Evolutionary conservation across 35 echinoderm and acorn worm species (phyloP).

Genomic region (Anneissia japonica): DNA sequence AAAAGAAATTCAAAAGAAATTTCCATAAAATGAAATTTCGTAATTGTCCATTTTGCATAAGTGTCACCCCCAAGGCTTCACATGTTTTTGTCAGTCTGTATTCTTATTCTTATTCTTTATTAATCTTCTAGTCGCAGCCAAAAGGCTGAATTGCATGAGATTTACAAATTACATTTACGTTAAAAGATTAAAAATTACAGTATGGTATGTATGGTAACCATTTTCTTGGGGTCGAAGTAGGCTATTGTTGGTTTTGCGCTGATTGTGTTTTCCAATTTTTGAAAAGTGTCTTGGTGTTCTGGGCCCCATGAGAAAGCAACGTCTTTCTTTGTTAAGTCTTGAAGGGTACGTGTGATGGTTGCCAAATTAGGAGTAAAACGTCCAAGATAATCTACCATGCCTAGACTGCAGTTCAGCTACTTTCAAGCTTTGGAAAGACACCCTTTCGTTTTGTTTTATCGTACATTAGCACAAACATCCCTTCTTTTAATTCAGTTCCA

Average conservation of each 20-base stretch:
- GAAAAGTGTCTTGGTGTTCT: not conserved
- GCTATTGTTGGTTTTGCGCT: not conserved
- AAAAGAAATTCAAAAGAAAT: no score
- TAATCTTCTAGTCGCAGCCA: no score
- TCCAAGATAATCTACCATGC: not conserved
- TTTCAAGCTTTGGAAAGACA: constrained; percentile 42
- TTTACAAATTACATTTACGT: no score
- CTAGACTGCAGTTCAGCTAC: not conserved
- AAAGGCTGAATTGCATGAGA: no score
- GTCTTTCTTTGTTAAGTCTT: not conserved
- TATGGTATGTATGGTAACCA: not conserved
- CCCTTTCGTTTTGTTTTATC: constrained; percentile 37
- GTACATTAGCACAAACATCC: constrained; percentile 53
- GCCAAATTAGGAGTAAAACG: not conserved
- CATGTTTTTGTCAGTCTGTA: no score
- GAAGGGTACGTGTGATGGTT: no score
- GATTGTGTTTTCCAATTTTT: not conserved
- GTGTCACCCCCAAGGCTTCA: no score
- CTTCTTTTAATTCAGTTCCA: constrained; percentile 32
- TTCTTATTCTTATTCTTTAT: no score
- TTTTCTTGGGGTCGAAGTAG: not conserved
- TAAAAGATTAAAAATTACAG: no score
- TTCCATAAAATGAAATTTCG: no score
- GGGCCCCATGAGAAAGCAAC: not conserved
- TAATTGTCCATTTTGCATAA: no score